Percentiles rank a stretch among this genome's conserved stretches.
phyloP scores from a whole-genome alignment of 1,140 invertebrate species.

The Pissodes strobi region DNA sequence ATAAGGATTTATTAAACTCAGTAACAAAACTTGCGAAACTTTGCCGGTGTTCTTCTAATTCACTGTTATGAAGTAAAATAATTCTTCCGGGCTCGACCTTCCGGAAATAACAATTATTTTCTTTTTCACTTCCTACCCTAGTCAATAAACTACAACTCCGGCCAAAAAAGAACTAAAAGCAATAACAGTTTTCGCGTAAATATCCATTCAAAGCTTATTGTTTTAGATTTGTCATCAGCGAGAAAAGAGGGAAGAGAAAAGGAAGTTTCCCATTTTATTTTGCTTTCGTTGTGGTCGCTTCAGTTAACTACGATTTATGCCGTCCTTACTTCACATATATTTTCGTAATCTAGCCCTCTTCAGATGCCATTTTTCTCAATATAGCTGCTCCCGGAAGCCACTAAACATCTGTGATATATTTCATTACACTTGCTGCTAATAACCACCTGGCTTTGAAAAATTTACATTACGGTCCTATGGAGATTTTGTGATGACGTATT shows the following conservation, averaged over 20 bases:
- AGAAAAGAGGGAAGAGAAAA: conserved; percentile 12
- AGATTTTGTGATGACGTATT: conserved; percentile 3
- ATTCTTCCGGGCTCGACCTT: no score
- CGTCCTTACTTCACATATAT: conserved; percentile 49
- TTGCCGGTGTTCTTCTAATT: no score
- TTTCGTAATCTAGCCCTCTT: conserved; percentile 51
- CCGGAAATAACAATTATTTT: conserved; percentile 28
- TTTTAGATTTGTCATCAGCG: conserved; percentile 49
- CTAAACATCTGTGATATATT: conserved; percentile 52
- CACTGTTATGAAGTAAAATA: no score
- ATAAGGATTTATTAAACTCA: no score
- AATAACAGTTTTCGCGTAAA: conserved; percentile 39
- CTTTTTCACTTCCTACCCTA: conserved; percentile 10
- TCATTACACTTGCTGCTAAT: conserved; percentile 44
- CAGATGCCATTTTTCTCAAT: conserved; percentile 54
- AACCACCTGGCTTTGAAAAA: conserved; percentile 44
- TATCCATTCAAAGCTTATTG: conserved; percentile 48
- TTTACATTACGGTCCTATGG: conserved; percentile 33
- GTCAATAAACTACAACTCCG: conserved; percentile 26
- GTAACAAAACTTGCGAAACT: no score
- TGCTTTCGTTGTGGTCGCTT: conserved; percentile 27
- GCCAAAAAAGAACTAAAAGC: conserved; percentile 12
- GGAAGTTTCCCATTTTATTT: conserved; percentile 38
- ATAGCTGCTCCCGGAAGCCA: conserved; percentile 40
- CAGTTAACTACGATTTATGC: conserved; percentile 52